These are phyloP conservation scores for Lampris megalopsis DNA, from an alignment of 2,113 vertebrate species.

Conservation along the genomic window DNA sequence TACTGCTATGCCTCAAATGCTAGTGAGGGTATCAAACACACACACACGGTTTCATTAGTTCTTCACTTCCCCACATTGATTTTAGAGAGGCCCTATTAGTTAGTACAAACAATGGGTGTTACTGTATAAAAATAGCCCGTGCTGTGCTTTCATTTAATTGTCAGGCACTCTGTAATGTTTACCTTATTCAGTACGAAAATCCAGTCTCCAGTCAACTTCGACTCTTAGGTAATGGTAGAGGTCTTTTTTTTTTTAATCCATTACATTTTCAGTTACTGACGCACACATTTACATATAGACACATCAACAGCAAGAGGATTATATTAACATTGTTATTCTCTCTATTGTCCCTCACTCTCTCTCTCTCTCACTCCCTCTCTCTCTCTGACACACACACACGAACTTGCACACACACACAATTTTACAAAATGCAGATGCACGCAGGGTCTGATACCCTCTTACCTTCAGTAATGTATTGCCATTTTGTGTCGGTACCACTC, in stretches of 20 bases:
- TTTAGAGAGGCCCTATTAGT: constrained; percentile 24
- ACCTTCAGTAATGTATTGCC: neutral
- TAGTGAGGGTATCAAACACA: constrained; percentile 20
- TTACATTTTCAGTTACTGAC: too few relatives aligned
- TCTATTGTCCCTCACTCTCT: too few relatives aligned
- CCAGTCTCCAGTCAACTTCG: neutral
- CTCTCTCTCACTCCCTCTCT: neutral
- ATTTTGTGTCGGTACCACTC: neutral
- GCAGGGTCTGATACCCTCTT: too few relatives aligned
- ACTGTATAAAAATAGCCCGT: constrained; percentile 28
- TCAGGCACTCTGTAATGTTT: constrained; percentile 17
- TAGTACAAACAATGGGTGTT: constrained; percentile 24
- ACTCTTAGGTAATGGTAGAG: neutral
- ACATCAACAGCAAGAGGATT: neutral
- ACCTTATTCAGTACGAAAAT: constrained; percentile 41
- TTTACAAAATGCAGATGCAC: neutral
- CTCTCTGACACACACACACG: constrained; percentile 12
- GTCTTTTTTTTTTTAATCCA: neutral
- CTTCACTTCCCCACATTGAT: constrained; percentile 5
- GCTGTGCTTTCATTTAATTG: constrained; percentile 22
- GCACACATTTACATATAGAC: neutral
- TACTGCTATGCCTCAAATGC: constrained; percentile 48
- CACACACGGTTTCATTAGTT: constrained; percentile 12
- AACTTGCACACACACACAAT: neutral
- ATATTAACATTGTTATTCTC: too few relatives aligned